Conservation (phyloP, 2,797 vertebrate genomes). For the Trachops cirrhosus region DNA sequence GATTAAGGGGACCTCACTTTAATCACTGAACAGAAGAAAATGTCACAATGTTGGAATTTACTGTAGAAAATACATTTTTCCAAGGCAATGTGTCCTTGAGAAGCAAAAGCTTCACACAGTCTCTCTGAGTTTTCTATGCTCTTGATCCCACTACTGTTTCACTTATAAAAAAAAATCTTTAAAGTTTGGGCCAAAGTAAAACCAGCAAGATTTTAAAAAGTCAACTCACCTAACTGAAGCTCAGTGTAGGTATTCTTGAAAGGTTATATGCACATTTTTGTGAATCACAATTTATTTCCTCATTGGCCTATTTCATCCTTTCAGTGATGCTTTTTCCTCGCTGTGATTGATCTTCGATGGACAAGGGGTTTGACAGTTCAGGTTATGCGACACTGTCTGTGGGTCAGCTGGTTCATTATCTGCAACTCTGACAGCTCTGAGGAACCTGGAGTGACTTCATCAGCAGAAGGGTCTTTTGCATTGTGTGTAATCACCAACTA, state of each 20-base stretch:
- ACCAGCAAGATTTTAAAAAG: neutral
- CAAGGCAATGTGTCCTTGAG: too few species aligned
- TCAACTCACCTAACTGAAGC: neutral
- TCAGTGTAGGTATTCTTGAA: neutral
- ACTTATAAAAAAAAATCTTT: neutral
- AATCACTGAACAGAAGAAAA: neutral
- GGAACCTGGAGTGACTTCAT: neutral
- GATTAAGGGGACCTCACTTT: neutral
- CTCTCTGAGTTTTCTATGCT: neutral
- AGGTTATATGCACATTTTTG: neutral
- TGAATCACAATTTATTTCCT: neutral
- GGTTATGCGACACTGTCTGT: neutral
- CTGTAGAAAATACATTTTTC: neutral
- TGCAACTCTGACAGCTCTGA: neutral
- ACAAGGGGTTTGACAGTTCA: neutral
- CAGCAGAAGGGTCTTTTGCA: neutral
- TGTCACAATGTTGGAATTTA: neutral
- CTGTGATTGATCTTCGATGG: neutral
- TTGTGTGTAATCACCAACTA: neutral
- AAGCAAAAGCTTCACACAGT: neutral
- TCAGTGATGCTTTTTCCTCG: too few species aligned
- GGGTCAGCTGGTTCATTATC: neutral
- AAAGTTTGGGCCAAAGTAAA: neutral
- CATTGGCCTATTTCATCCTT: neutral
- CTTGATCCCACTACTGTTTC: neutral